Base-by-base conservation (phyloP, 2,888 invertebrate genomes). In the Drosophila algonquin region DNA sequence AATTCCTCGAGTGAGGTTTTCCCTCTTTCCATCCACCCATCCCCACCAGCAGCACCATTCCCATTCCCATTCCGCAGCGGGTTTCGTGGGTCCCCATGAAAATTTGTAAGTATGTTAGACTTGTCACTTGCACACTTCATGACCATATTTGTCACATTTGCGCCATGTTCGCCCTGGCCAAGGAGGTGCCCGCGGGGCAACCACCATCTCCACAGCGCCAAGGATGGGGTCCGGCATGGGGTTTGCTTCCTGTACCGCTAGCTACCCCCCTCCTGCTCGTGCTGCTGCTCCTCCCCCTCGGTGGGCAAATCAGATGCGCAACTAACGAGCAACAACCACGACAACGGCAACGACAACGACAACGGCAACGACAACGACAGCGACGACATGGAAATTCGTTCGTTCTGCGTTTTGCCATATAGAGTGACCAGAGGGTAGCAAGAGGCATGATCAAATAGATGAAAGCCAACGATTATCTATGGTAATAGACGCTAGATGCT, bases 61-160 rank as follows among this genome's bases (percentile, higher is more conserved):
- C 27, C 62, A 54, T 30, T 56, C 24, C 24, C 27, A 27, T 2
- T 40, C 14, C 46, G 46, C 16, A 44, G 68, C 68, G 50, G 56
- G 68, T 51, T 67, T 68, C 57, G 67, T 52, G 74, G 82, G 86
- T 82, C 73, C 76, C 71, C 85, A 86, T 87, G 80, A 77, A 77
- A 88, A 89, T 89, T 81, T 84, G 81, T 89, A 79, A 87, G 87
- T 84, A 80, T 89, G 89, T 88, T 87, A 76, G 87, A 87, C 87
- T 81, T 87, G 89, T 87, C 87, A 89, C 89, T 89, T 89, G 87
- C 87, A 89, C 87, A 89, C 90, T 87, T 87, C 81, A 89, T 87
- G 89, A 89, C 87, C 87, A 89, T 89, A 89, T 89, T 88, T 87
- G 87, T 88, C 89, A 86, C 89, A 87, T 88, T 87, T 85, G 86